Base-by-base conservation (phyloP, 1,140 invertebrate species). In the Diabrotica undecimpunctata region DNA sequence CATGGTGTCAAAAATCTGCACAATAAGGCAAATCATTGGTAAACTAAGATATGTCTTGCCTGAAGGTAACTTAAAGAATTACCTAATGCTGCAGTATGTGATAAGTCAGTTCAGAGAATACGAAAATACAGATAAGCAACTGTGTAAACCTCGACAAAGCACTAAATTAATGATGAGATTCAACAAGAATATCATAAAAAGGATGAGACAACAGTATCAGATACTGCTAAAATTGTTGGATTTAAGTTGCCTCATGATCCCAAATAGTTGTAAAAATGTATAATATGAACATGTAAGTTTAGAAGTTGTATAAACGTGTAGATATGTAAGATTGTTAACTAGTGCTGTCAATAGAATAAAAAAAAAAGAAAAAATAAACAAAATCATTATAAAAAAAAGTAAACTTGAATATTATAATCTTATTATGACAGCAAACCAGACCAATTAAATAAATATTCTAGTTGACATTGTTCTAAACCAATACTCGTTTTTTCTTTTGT, bases 241-340 rank as follows among this genome's bases (percentile, higher is more conserved):
- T 93, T 94, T 70, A 93, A 92, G 75, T 77, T 95, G 37, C 92
- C 92, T 0, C 88, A 91, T 74, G 90, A 93, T 81, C 89, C 90
- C 11, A 90, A 87, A 62, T 62, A 25, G 39, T 41, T 58, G 25
- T 25, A 25, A 25, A 25, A 25, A 25, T 25, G 1, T 25, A 25
- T 25, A 25, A 25, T 4, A 25, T 25, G 25, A 25, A 25, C 25
- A 25, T 25, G 25, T 25, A 25, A n/a, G n/a, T n/a, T n/a, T n/a
- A n/a, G n/a, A n/a, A n/a, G n/a, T n/a, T n/a, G n/a, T n/a, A n/a
- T n/a, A n/a, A n/a, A n/a, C n/a, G n/a, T n/a, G n/a, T n/a, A n/a
- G n/a, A n/a, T n/a, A n/a, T n/a, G n/a, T n/a, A n/a, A n/a, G n/a
- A n/a, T n/a, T n/a, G n/a, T n/a, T n/a, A n/a, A n/a, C n/a, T n/a